Conservation (phyloP, 2,113 vertebrate genomes). For the Dolichallabes microphthalmus region DNA sequence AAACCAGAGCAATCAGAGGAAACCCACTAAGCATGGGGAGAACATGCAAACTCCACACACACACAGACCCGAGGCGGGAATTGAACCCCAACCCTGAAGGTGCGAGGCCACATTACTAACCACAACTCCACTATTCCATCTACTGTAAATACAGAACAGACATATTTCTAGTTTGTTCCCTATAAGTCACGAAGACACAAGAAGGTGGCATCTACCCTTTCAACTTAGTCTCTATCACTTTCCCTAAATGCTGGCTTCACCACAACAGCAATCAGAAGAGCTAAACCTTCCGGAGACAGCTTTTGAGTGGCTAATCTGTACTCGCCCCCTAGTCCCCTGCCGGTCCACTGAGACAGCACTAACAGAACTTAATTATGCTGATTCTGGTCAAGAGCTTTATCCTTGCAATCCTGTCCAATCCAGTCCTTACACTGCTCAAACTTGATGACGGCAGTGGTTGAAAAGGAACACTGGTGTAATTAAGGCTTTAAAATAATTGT, state of each 20-base stretch:
- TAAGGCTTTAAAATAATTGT: neutral
- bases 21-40: too few species aligned
- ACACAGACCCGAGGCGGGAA: too few species aligned
- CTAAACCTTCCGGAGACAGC: neutral
- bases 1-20: too few species aligned
- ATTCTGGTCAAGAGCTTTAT: slow-evolving; percentile 3
- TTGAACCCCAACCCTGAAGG: too few species aligned
- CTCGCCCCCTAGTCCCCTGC: neutral
- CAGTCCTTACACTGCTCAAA: neutral
- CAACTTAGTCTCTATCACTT: neutral
- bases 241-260: neutral
- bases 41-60: too few species aligned
- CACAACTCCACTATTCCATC: too few species aligned
- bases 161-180: neutral
- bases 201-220: neutral
- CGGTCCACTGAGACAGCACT: slow-evolving; percentile 21
- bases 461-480: neutral
- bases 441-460: neutral
- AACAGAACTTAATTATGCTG: slow-evolving; percentile 7
- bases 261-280: neutral
- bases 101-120: too few species aligned
- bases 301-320: slow-evolving; percentile 29
- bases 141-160: neutral
- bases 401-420: neutral
- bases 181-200: neutral